Conservation (phyloP, 2,797 vertebrate species). For the Acridotheres tristis region DNA sequence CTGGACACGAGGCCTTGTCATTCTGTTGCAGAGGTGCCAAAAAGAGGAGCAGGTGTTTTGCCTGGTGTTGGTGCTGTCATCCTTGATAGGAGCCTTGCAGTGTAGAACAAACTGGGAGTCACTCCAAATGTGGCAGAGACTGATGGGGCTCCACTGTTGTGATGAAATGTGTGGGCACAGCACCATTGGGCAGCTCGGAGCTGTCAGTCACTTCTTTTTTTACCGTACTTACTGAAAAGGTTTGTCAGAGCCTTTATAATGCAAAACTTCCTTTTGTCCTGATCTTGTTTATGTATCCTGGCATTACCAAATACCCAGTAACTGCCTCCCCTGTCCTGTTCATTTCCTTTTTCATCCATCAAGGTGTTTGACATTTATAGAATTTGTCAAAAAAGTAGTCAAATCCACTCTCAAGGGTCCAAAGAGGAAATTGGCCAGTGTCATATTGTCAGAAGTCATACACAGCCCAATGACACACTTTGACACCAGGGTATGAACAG, state of each 20-base stretch:
- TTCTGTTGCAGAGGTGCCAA: conserved; percentile 49
- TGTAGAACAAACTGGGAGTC: conserved; percentile 23
- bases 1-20: conserved; percentile 9
- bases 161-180: neutral
- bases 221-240: conserved; percentile 7
- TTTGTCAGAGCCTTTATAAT: conserved; percentile 39
- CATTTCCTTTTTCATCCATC: conserved; percentile 45
- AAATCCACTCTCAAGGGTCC: neutral
- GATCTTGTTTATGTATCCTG: conserved; percentile 1
- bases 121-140: conserved; percentile 17
- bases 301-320: conserved; percentile 48
- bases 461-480: neutral
- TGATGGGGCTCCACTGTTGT: neutral
- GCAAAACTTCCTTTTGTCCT: conserved; percentile 15
- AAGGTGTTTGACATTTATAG: neutral
- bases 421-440: conserved; percentile 52
- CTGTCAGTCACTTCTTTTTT: neutral
- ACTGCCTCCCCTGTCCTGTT: neutral
- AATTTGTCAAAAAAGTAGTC: conserved; percentile 12
- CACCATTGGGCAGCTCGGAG: neutral
- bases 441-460: conserved; percentile 14
- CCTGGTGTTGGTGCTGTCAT: neutral
- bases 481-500: neutral
- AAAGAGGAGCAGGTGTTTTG: conserved; percentile 47
- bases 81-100: conserved; percentile 28